A percentile compares a stretch with the other conserved stretches of the same genome.
phyloP scores from a whole-genome alignment of 2,797 vertebrate species.

The Chanos chanos region DNA sequence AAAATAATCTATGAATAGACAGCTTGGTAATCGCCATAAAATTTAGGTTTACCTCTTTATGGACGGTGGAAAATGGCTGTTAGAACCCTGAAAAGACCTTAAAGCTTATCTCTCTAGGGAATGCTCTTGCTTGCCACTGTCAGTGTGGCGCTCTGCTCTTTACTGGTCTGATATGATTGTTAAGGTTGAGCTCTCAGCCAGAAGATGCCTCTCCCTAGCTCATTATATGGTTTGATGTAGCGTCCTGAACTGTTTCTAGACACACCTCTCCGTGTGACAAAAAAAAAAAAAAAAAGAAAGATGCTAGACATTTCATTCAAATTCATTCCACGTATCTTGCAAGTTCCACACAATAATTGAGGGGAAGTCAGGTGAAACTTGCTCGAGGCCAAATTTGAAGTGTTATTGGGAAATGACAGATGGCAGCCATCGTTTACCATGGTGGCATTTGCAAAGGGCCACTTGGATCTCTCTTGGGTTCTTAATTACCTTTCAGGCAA shows the following conservation, averaged over 20 bases:
- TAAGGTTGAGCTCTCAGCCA: conserved; percentile 44
- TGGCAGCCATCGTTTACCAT: conserved; percentile 42
- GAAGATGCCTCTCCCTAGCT: conserved; percentile 38
- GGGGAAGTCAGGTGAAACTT: conserved; percentile 43
- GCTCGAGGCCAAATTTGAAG: conserved; percentile 39
- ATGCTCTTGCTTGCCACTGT: conserved; percentile 26
- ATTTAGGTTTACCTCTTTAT: conserved; percentile 6
- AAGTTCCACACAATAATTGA: conserved; percentile 42
- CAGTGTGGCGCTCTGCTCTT: conserved; percentile 23
- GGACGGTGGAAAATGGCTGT: conserved; percentile 18
- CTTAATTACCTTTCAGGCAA: conserved; percentile 43
- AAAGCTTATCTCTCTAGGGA: conserved; percentile 36
- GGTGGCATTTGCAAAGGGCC: conserved; percentile 35
- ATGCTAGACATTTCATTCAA: conserved; percentile 43
- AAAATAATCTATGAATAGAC: conserved; percentile 39
- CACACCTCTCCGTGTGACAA: conserved; percentile 29
- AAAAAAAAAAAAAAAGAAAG: conserved; percentile 15
- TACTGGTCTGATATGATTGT: conserved; percentile 31
- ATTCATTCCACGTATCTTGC: conserved; percentile 30
- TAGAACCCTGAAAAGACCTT: conserved; percentile 14
- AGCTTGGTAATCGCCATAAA: conserved; percentile 28
- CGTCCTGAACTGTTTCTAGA: conserved; percentile 29
- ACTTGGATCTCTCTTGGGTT: conserved; percentile 38
- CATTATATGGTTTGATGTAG: conserved; percentile 42
- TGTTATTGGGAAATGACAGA: conserved; percentile 42